Evolutionary conservation across 1,140 invertebrate genomes (phyloP).

Genomic region (Melipona quadrifasciata): DNA sequence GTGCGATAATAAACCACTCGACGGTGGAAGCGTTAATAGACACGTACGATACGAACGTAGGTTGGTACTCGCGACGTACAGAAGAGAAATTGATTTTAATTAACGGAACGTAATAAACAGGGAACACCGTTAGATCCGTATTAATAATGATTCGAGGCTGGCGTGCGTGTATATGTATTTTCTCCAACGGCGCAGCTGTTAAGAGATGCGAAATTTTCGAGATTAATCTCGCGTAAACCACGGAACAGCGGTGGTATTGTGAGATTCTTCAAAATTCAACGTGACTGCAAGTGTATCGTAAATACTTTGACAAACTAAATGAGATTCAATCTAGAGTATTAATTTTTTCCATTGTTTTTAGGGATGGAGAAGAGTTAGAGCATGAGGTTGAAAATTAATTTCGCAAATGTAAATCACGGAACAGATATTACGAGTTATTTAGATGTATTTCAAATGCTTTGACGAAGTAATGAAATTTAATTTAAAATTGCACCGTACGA

Average conservation of each 20-base stretch:
- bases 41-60: not conserved
- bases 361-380: too few relatives aligned
- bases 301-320: not conserved
- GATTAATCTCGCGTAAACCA: constrained; percentile 10
- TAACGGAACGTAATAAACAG: not conserved
- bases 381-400: too few relatives aligned
- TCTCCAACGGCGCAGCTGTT: not conserved
- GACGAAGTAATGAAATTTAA: too few relatives aligned
- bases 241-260: not conserved
- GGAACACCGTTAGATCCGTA: not conserved
- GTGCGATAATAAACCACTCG: too few relatives aligned
- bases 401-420: too few relatives aligned
- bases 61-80: too few relatives aligned
- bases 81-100: constrained; percentile 16
- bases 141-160: constrained; percentile 1
- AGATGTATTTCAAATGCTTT: too few relatives aligned
- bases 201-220: not conserved
- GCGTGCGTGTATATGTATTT: not conserved
- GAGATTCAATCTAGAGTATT: not conserved
- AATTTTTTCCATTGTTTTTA: too few relatives aligned
- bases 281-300: not conserved
- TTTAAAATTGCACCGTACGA: too few relatives aligned
- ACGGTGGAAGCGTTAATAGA: not conserved
- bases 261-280: not conserved
- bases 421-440: too few relatives aligned